Evolutionary conservation across 1,140 invertebrate genomes (phyloP), one percentile per base, ranked within the genome.

Genomic region (Heterodera schachtii): DNA sequence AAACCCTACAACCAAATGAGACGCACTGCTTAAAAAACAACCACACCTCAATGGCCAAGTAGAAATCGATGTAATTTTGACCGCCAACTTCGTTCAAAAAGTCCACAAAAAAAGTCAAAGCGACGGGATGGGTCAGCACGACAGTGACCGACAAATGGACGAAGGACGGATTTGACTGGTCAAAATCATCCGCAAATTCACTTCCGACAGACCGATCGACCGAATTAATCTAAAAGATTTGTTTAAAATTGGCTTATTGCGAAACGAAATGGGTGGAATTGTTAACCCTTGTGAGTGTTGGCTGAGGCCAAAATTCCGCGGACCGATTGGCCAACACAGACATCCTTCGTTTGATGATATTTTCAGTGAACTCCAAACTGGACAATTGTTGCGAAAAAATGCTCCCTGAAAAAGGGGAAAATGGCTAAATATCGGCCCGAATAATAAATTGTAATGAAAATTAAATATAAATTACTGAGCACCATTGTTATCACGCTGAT

Each of bases 321-420:
- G 57, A 64, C 57, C 57, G 75, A 69, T 87, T 83, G 21, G 89
- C 78, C 84, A 75, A 91, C 92, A 79, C 93, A 91, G 92, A 91
- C 49, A 94, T 92, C 83, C 93, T 90, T 70, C 91, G 92, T 81
- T 94, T 93, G 79, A 95, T 92, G 70, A 95, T 92, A 87, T 94
- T 93, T 77, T 93, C 92, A 2, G 96, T 92, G 91, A 95, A 96
- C 75, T 93, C 91, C 64, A 97, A 91, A 89, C 94, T 96, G 67
- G 94, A 95, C n/a, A 97, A 90, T 90, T 96, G 95, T 84, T 95
- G 94, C 87, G 96, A 95, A 47, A 96, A 93, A 52, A 93, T 92
- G 47, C 94, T 90, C 89, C 95, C 92, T 92, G 85, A 67, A 89
- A 85, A 82, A 44, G 0, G 3, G 31, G 78, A 84, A 60, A 46